phyloP scores from a whole-genome alignment of 2,113 vertebrate species.

The Tyto alba region DNA sequence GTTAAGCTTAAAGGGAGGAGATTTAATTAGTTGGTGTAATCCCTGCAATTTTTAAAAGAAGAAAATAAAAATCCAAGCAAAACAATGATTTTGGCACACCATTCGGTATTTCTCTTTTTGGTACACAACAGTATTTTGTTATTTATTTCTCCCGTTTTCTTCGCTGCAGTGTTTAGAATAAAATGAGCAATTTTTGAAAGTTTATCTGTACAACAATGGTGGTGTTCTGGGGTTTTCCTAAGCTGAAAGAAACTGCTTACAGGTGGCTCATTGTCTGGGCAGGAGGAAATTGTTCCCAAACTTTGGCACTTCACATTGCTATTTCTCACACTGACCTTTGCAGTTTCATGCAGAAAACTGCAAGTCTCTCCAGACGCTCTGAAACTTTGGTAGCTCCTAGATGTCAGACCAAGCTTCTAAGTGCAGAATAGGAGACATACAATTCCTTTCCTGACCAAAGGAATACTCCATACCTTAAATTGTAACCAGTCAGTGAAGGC shows the following conservation, averaged over 20 bases:
- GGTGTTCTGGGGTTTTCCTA: neutral
- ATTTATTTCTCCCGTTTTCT: neutral
- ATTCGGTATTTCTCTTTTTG: neutral
- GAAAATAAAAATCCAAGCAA: neutral
- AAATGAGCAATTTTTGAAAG: neutral
- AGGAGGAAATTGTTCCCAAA: neutral
- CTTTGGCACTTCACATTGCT: neutral
- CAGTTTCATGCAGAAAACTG: fast-evolving
- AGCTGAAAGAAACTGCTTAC: neutral
- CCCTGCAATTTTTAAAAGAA: neutral
- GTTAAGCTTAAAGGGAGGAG: neutral
- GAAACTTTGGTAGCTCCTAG: neutral
- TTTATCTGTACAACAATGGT: neutral
- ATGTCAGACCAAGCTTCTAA: neutral
- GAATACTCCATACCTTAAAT: neutral
- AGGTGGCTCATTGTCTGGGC: fast-evolving
- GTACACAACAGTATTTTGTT: fast-evolving
- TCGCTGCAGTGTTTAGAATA: neutral
- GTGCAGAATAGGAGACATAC: neutral
- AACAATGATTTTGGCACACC: neutral
- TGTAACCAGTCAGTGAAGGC: neutral
- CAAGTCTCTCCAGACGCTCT: neutral
- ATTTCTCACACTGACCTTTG: neutral
- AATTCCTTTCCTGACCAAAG: neutral
- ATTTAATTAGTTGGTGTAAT: neutral